These are phyloP conservation scores for Tipula lateralis DNA, from an alignment of 2,888 invertebrate species.

Conservation along the genomic window DNA sequence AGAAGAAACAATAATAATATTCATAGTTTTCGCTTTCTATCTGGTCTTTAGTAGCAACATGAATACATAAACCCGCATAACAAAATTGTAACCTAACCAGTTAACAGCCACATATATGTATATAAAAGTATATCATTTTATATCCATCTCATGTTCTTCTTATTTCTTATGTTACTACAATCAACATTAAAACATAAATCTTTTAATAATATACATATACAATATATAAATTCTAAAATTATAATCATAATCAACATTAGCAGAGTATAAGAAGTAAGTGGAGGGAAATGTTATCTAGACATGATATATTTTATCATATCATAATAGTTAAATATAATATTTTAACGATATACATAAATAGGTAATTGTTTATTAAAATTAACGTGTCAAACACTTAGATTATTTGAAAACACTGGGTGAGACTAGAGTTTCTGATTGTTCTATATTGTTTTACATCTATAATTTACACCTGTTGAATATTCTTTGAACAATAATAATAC, in stretches of 20 bases:
- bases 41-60: background rate
- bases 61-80: background rate
- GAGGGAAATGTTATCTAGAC: background rate
- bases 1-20: background rate
- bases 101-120: background rate
- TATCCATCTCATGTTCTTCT: background rate
- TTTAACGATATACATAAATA: too few species aligned
- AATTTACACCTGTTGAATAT: too few species aligned
- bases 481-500: too few species aligned
- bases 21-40: background rate
- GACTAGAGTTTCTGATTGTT: too few species aligned
- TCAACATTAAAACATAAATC: background rate
- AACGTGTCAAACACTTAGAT: too few species aligned
- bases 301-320: too few species aligned
- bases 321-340: too few species aligned
- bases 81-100: background rate
- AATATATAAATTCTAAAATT: background rate
- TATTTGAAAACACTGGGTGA: too few species aligned
- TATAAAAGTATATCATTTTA: background rate
- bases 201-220: background rate
- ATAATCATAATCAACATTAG: background rate
- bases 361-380: too few species aligned
- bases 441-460: too few species aligned
- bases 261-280: too few species aligned
- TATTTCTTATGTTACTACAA: background rate